A percentile compares a stretch with the other conserved stretches of the same genome.
Conservation (phyloP, 1,140 invertebrate genomes). For the Asbolus verrucosus region DNA sequence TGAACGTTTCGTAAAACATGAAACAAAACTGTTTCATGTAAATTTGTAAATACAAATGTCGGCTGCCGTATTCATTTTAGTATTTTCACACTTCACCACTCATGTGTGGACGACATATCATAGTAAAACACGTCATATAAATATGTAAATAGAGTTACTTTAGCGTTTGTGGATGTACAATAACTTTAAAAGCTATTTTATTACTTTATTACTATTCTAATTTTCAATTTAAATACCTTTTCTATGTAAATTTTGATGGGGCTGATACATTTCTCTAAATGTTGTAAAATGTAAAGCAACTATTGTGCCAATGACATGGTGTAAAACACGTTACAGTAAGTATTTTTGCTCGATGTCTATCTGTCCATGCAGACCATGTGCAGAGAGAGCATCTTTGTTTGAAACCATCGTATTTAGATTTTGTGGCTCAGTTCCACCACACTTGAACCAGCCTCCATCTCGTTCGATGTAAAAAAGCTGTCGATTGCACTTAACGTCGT, state of each 20-base stretch:
- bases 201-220: slow-evolving; percentile 62
- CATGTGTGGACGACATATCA: slow-evolving; percentile 58
- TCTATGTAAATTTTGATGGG: slow-evolving; percentile 57
- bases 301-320: slow-evolving; percentile 45
- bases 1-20: slow-evolving; percentile 31
- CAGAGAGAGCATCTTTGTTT: neutral
- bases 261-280: slow-evolving; percentile 56
- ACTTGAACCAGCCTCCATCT: no score
- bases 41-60: slow-evolving; percentile 45
- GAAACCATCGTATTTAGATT: no score
- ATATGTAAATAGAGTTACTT: slow-evolving; percentile 57
- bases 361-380: neutral
- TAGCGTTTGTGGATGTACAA: slow-evolving; percentile 56
- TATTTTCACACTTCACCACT: slow-evolving; percentile 55
- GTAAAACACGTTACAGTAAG: slow-evolving; percentile 18
- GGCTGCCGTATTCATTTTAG: slow-evolving; percentile 52
- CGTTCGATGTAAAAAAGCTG: neutral
- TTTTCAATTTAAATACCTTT: slow-evolving; percentile 61
- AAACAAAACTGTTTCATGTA: slow-evolving; percentile 30
- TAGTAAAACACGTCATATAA: slow-evolving; percentile 56
- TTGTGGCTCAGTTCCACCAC: no score
- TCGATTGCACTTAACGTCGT: neutral
- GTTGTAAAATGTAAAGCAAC: slow-evolving; percentile 55
- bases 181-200: slow-evolving; percentile 60
- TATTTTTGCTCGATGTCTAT: slow-evolving; percentile 18